phyloP scores from a whole-genome alignment of 2,888 invertebrate genomes.

The Cantharis rustica region DNA sequence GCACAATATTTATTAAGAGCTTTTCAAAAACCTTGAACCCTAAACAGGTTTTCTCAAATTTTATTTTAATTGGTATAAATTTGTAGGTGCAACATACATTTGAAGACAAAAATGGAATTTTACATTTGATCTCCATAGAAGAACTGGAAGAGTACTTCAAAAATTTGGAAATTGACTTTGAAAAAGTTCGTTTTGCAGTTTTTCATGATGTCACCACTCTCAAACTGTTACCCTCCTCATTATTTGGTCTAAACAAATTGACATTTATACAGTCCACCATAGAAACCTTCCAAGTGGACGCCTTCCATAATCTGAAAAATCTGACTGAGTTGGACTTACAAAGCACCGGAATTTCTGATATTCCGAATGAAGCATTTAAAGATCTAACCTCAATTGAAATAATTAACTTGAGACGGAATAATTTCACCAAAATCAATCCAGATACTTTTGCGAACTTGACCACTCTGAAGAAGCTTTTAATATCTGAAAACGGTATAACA shows the following conservation, averaged over 20 bases:
- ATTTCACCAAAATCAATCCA: background rate
- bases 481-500: background rate
- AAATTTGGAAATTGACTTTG: background rate
- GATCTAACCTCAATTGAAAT: background rate
- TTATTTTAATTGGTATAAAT: background rate
- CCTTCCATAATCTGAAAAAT: background rate
- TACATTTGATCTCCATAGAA: background rate
- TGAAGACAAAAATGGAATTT: background rate
- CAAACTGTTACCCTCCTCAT: background rate
- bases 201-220: background rate
- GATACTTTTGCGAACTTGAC: background rate
- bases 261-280: background rate
- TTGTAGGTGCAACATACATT: background rate
- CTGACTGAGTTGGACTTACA: background rate
- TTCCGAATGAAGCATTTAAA: background rate
- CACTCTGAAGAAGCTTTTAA: background rate
- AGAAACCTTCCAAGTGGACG: background rate
- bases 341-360: background rate
- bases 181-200: background rate
- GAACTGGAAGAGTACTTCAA: background rate
- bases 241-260: background rate
- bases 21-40: no score
- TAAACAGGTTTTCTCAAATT: background rate
- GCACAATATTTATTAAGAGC: no score
- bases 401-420: background rate